These are phyloP conservation scores for Periophthalmus modestus DNA, from an alignment of 2,113 vertebrate species.

Conservation along the genomic window DNA sequence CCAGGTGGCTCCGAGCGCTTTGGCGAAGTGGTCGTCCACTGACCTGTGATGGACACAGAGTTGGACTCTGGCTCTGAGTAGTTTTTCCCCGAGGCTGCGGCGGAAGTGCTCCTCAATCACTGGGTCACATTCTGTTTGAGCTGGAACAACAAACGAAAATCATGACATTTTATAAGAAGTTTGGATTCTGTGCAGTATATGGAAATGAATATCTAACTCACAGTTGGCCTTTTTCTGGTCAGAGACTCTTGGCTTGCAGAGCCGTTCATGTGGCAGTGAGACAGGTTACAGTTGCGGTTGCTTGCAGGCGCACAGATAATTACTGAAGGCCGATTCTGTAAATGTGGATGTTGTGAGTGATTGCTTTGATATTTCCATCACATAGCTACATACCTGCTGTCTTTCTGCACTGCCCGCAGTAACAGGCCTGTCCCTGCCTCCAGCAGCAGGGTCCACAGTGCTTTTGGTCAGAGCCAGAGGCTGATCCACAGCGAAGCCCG, in stretches of 20 bases:
- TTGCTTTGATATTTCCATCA: background rate
- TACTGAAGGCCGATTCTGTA: constrained; percentile 93
- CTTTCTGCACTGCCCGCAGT: constrained; percentile 79
- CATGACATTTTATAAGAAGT: background rate
- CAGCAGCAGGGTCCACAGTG: constrained; percentile 74
- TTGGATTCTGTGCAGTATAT: background rate
- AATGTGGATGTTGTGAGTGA: background rate
- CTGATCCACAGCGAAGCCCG: constrained; percentile 87
- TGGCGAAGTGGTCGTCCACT: constrained; percentile 98
- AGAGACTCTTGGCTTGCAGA: constrained; percentile 65
- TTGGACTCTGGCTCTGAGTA: constrained; percentile 92
- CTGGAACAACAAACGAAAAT: constrained; percentile 55
- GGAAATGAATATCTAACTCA: constrained; percentile 21
- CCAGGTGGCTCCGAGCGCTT: constrained; percentile 96
- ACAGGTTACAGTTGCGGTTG: constrained; percentile 91
- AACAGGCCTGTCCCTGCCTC: constrained; percentile 69
- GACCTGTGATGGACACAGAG: constrained; percentile 96
- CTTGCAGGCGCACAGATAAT: constrained; percentile 93
- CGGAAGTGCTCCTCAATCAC: constrained; percentile 99
- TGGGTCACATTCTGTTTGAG: constrained; percentile 85
- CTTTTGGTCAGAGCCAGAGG: constrained; percentile 93
- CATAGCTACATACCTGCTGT: constrained; percentile 84
- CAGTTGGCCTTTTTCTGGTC: constrained; percentile 74
- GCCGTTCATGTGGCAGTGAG: constrained; percentile 88
- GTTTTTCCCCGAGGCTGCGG: constrained; percentile 94